A percentile compares a stretch with the other conserved stretches of the same genome.
Conservation (phyloP, 2,797 vertebrate genomes). For the Takifugu ocellatus region DNA sequence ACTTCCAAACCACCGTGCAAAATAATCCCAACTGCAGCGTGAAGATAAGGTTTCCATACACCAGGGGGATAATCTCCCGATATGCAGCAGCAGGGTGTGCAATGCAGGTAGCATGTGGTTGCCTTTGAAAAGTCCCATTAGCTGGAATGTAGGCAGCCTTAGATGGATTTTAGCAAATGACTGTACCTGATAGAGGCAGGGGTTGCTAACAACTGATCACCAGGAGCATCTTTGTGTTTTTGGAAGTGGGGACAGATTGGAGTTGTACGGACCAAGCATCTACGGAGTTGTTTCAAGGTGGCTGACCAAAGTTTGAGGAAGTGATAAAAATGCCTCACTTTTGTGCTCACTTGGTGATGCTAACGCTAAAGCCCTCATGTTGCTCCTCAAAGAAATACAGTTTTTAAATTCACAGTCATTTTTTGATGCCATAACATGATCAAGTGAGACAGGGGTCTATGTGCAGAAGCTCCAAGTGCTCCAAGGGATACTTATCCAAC, state of each 20-base stretch:
- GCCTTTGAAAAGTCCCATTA: conserved; percentile 57
- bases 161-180: conserved; percentile 51
- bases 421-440: no score
- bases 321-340: no score
- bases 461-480: no score
- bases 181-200: conserved; percentile 46
- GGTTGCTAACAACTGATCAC: conserved; percentile 40
- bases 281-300: no score
- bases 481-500: no score
- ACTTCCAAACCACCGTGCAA: conserved; percentile 32
- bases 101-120: conserved; percentile 42
- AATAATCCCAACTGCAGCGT: conserved; percentile 63
- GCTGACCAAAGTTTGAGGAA: no score
- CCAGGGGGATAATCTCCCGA: conserved; percentile 59
- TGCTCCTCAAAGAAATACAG: no score
- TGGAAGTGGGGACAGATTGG: conserved; percentile 38
- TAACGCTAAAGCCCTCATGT: no score
- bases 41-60: conserved; percentile 60
- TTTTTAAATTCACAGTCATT: no score
- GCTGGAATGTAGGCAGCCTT: conserved; percentile 34
- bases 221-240: conserved; percentile 36
- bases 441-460: no score
- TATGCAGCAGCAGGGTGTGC: conserved; percentile 41
- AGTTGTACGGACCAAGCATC: not conserved
- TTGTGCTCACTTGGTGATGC: no score